Base-by-base conservation (phyloP, 2,888 invertebrate genomes). In the Athrips mouffetella region DNA sequence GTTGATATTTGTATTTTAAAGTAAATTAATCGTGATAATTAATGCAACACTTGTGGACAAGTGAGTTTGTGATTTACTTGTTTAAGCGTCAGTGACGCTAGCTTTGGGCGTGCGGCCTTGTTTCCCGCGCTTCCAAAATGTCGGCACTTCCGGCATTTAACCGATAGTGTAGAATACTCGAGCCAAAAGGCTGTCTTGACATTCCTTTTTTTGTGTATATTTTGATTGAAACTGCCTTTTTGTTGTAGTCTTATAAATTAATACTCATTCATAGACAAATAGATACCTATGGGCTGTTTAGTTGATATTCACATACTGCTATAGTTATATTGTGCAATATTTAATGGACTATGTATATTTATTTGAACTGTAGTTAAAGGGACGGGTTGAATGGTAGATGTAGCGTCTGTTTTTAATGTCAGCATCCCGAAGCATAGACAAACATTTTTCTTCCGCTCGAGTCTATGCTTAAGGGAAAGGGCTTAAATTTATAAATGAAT, bases 41-140 rank as follows among this genome's bases (percentile, higher is more conserved):
- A 39, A 47, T 64, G 60, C 62, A 64, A 67, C 70, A 73, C 74
- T 76, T 71, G 70, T 70, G 72, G 63, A 65, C 69, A 67, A 74
- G 73, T 74, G 70, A 65, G 68, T 70, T 71, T 77, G 79, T 76
- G 77, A 74, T 77, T 37, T 67, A 65, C 67, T 63, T 67, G 65
- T 70, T 72, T 73, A 23, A n/a, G 65, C 63, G 67, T 58, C 48
- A 46, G 51, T 47, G 31, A 49, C 53, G 60, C 63, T 73, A 65
- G 82, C 82, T 83, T 79, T 67, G 58, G 80, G 84, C 81, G 85
- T 78, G 84, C 84, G 82, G 84, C 75, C 81, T 71, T 70, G 55
- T 77, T 76, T 72, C 64, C 58, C 63, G 52, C 57, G 18, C 18
- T 18, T 47, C 20, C 16, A 13, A 21, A 35, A 46, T 40, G 16